Percentiles rank a stretch among this genome's conserved stretches.
These are phyloP conservation scores for Ivindomyrus marchei DNA, from an alignment of 2,113 vertebrate genomes.

Conservation along the genomic window DNA sequence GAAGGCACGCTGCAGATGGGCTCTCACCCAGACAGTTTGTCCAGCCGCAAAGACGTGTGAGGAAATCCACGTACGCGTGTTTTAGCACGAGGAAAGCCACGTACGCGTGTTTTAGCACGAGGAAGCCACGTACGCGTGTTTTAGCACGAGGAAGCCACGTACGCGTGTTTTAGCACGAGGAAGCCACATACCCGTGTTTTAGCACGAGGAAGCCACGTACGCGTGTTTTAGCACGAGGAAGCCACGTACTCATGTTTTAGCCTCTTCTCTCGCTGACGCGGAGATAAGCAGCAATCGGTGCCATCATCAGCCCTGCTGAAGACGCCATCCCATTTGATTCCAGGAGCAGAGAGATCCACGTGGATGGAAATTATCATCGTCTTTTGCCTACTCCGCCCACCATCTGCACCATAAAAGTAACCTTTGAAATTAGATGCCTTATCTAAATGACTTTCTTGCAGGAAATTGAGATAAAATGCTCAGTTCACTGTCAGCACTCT, in stretches of 20 bases:
- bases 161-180: no score
- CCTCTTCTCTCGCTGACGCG: not conserved
- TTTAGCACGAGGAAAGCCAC: no score
- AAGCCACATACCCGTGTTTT: no score
- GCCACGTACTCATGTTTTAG: not conserved
- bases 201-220: no score
- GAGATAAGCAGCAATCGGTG: not conserved
- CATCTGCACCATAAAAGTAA: conserved; percentile 43
- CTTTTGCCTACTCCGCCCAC: conserved; percentile 8
- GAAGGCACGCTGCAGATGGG: not conserved
- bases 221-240: no score
- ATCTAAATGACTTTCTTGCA: conserved; percentile 54
- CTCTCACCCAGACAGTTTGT: not conserved
- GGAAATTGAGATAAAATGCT: conserved; percentile 45
- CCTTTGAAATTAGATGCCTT: conserved; percentile 54
- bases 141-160: no score
- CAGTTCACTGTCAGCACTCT: conserved; percentile 41
- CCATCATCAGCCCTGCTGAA: not conserved
- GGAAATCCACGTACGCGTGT: no score
- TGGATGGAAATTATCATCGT: not conserved
- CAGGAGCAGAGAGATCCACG: not conserved
- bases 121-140: no score
- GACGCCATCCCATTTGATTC: not conserved
- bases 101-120: no score
- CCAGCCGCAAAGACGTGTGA: not conserved